Evolutionary conservation across 2,797 vertebrate species (phyloP).

Genomic region (Hyperoplus lanceolatus): DNA sequence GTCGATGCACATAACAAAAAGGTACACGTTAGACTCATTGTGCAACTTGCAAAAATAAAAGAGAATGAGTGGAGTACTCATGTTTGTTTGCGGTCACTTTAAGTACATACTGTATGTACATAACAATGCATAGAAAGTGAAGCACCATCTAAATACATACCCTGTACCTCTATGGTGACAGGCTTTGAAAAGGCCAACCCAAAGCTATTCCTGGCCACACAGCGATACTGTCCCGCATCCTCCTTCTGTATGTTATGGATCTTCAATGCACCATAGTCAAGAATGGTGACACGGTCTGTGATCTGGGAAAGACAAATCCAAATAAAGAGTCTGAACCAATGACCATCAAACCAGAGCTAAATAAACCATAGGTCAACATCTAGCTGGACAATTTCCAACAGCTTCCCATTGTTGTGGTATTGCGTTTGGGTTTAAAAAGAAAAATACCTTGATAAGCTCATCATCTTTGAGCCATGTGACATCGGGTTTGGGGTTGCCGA

Average conservation of each 20-base stretch:
- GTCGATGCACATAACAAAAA: no score
- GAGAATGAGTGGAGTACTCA: no score
- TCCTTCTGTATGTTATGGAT: conserved; percentile 95
- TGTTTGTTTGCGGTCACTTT: no score
- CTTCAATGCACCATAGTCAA: conserved; percentile 94
- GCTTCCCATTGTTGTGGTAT: neutral
- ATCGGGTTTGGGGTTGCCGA: conserved; percentile 97
- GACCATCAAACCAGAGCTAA: neutral
- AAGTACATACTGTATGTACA: neutral
- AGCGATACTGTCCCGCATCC: conserved; percentile 95
- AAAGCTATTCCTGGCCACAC: conserved; percentile 95
- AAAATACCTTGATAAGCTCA: conserved; percentile 88
- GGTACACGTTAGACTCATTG: no score
- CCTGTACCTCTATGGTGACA: conserved; percentile 93
- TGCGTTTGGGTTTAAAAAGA: neutral
- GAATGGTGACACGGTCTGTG: conserved; percentile 90
- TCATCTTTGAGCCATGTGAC: conserved; percentile 97
- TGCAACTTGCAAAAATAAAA: no score
- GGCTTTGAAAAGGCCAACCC: conserved; percentile 93
- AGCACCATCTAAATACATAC: conserved; percentile 78
- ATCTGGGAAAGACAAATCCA: conserved; percentile 78
- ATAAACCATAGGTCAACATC: neutral
- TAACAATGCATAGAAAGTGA: neutral
- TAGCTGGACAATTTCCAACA: neutral
- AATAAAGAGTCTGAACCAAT: neutral